Base-by-base conservation (phyloP, 2,888 invertebrate genomes). In the Leptinotarsa peninsularis region DNA sequence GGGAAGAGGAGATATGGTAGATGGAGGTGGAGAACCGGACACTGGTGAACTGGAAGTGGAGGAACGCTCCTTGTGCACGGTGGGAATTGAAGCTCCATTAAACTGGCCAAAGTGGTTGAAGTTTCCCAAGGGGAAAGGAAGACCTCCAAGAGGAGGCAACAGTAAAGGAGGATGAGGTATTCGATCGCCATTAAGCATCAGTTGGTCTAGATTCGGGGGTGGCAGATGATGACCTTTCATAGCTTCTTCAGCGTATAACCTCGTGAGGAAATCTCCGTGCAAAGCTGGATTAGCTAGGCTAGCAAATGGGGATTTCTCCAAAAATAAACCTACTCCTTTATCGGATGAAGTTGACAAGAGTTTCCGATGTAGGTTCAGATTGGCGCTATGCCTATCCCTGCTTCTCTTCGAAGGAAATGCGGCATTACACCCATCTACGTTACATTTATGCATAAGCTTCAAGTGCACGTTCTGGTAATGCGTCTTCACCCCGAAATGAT, bases 381-480 rank as follows among this genome's bases (percentile, higher is more conserved):
- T 98, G 21, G 96, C 93, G 85, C 96, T 96, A 88, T 98, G 98
- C 2, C 97, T 91, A 85, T 98, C 98, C 82, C 98, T 93, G 84
- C 95, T 96, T 74, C 97, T 91, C 86, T 97, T 98, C 0, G 98
- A 97, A 5, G 97, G 95, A 87, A 98, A 98, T 0, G 97, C 95
- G 0, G 98, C 98, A 88, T 95, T 95, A 87, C 98, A 98, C 1
- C 98, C 97, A 81, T 97, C 97, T 43, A 97, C 94, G 84, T 94
- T 96, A 89, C 98, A 98, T 86, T 95, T 96, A 89, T 98, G 98
- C 94, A 97, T 96, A 76, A 98, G 89, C 89, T 98, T 98, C 71
- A 98, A 92, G 89, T 98, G 98, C 14, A 96, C 95, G 88, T 96
- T 98, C 90, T 97, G 97, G 88, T 97, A 98, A 87, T 98, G 98